Base-by-base conservation (phyloP, 2,888 invertebrate species). In the Drepanosiphum platanoidis region DNA sequence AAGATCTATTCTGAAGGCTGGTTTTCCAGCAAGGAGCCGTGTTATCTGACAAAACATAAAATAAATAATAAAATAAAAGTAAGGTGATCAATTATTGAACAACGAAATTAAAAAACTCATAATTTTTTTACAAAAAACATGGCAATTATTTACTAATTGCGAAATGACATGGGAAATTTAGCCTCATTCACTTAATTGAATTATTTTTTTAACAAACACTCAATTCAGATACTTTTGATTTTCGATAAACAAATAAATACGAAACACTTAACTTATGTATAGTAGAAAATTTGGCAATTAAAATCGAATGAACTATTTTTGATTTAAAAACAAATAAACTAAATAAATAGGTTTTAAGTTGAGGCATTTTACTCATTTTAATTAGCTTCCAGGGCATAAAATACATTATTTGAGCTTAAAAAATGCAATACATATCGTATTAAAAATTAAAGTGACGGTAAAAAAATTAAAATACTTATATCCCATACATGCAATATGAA, bases 41-140 rank as follows among this genome's bases (percentile, higher is more conserved):
- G 70, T 84, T 77, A 84, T 84, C 84, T 84, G 84, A 84, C 58
- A 84, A 84, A 84, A 84, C 68, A 84, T 77, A 84, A 84, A 77
- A 74, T 64, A 83, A 71, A 81, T 70, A 80, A 81, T 42, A 72
- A 72, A 80, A 81, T 42, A 72, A 72, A 82, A 82, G 70, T 82
- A 82, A 72, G 9, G 22, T 32, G 39, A 46, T 11, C 8, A 66
- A 22, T 66, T 66, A 42, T 36, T 77, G 64, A 70, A 68, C 18
- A 79, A 52, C 52, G 52, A 70, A 34, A 34, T 46, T 15, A 13
- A 13, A 34, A 22, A 15, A 68, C 15, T 68, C 22, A 22, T 68
- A 7, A 34, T 68, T 68, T 68, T 22, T 68, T 1, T n/a, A 71
- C 27, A 68, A 52, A 80, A 80, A 34, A 80, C 34, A 58, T 22